These are phyloP conservation scores for Lamellibrachia luymesi DNA, from an alignment of 1,140 invertebrate genomes.

Conservation along the genomic window DNA sequence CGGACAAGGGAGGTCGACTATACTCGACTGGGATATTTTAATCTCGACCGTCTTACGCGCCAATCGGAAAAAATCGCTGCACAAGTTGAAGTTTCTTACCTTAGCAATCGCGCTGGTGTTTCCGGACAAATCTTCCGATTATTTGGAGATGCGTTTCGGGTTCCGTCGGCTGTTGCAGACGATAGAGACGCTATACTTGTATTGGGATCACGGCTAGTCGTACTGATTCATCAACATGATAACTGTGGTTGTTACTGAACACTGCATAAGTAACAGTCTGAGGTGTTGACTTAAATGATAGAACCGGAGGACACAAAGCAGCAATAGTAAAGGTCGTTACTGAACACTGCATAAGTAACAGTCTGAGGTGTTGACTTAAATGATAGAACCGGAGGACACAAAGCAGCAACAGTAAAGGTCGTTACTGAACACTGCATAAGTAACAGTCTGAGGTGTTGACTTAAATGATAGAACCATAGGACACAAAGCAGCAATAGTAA, in stretches of 20 bases:
- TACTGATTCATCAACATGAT: not conserved
- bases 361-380: too few relatives aligned
- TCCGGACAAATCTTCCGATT: not conserved
- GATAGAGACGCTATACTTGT: not conserved
- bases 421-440: too few relatives aligned
- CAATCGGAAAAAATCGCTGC: not conserved
- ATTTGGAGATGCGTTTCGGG: not conserved
- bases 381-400: too few relatives aligned
- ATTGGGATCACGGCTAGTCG: not conserved
- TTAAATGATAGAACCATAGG: too few relatives aligned
- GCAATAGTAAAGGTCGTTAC: too few relatives aligned
- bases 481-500: too few relatives aligned
- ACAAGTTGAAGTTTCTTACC: not conserved
- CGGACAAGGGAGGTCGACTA: not conserved
- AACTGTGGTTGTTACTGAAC: not conserved
- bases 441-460: too few relatives aligned
- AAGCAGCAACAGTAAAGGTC: too few relatives aligned
- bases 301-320: too few relatives aligned
- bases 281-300: too few relatives aligned
- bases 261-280: not conserved
- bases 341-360: too few relatives aligned
- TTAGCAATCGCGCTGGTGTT: not conserved
- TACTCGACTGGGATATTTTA: not conserved
- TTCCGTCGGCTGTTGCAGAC: not conserved
- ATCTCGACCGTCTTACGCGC: not conserved